A percentile compares a stretch with the other conserved stretches of the same genome.
These are phyloP conservation scores for Burhinus bistriatus DNA, from an alignment of 2,113 vertebrate genomes.

Conservation along the genomic window DNA sequence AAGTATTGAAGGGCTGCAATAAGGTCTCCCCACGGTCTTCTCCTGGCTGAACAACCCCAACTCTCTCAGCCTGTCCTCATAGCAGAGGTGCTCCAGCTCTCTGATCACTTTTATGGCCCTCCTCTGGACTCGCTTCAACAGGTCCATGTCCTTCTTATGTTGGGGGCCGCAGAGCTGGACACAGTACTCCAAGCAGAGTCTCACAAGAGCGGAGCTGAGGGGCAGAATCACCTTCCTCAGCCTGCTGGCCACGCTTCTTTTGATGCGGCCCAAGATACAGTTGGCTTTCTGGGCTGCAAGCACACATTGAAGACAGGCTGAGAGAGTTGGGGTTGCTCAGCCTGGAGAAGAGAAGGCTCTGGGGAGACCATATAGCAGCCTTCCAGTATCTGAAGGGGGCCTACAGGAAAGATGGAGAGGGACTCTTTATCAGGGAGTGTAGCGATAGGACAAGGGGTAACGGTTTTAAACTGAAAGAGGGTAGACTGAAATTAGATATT, in stretches of 20 bases:
- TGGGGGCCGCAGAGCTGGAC: fast-evolving
- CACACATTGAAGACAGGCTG: fast-evolving
- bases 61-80: fast-evolving
- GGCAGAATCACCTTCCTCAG: fast-evolving
- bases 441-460: background rate
- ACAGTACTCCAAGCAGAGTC: fast-evolving
- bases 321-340: background rate
- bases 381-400: background rate
- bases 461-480: background rate
- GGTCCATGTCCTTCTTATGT: fast-evolving
- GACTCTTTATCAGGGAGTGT: background rate
- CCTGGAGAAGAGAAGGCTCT: background rate
- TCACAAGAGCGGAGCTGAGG: fast-evolving
- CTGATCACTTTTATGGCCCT: fast-evolving
- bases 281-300: fast-evolving
- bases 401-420: background rate
- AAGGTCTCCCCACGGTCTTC: background rate
- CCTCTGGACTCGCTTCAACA: fast-evolving
- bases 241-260: background rate
- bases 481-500: background rate
- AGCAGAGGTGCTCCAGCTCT: background rate
- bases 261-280: fast-evolving
- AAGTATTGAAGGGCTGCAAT: background rate
- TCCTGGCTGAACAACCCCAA: background rate
- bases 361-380: background rate